Evolutionary conservation across 1,140 invertebrate genomes (phyloP), one percentile per base, ranked within the genome.

Genomic region (Atta cephalotes): DNA sequence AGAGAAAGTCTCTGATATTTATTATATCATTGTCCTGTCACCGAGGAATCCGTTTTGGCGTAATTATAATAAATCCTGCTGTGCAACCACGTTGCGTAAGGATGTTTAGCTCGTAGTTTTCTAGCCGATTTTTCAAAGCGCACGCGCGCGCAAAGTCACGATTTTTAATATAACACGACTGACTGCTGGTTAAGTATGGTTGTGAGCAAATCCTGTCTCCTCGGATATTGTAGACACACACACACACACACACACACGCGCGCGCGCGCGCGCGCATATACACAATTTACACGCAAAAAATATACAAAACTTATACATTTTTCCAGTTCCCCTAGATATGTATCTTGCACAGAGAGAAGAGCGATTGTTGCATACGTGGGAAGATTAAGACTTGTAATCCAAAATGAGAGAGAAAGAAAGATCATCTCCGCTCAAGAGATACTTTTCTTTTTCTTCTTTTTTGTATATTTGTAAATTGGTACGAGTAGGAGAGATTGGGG

Each of bases 151-250:
- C 80, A n/a, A 74, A 82, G 63, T 90, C 88, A 90, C 86, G 31
- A 76, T 86, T 92, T 92, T 93, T 92, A 87, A 87, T 89, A 88
- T 79, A 86, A 93, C 91, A 94, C 92, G 92, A 93, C 93, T 94
- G 93, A 94, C 92, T 93, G 93, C 92, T 93, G 93, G 93, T 92
- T 92, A 93, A 93, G 93, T 93, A 93, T 92, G 93, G 93, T 94
- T 94, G 93, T 94, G 93, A 94, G 90, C 80, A 90, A 84, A 51
- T 63, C 28, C 53, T 82, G 39, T 89, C 56, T 63, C 51, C n/a
- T 31, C 68, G 39, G 21, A 72, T 25, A 74, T 74, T 74, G 68
- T 85, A 39, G 45, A 18, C 21, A 62, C 3, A 39, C 18, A 66
- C 31, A 35, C 9, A 18, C 18, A 9, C 6, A 35, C 7, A 35